Evolutionary conservation across 2,888 invertebrate genomes (phyloP).

Genomic region (Gnatocerus cornutus): DNA sequence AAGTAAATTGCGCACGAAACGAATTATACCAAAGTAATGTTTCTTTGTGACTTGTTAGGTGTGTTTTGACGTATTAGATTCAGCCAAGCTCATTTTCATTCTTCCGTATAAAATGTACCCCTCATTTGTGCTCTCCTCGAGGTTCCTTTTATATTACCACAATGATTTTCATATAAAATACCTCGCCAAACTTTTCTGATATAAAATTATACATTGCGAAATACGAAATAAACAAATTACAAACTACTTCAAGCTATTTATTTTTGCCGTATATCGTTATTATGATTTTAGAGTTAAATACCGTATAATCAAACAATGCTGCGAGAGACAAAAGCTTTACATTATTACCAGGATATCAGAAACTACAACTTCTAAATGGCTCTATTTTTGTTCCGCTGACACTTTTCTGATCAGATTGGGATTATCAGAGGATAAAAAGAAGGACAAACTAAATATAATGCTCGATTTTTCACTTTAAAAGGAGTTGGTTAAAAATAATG

Average conservation of each 20-base stretch:
- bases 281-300: conserved; percentile 1
- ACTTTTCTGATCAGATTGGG: no score
- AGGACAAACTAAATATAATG: no score
- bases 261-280: not conserved
- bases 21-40: conserved; percentile 49
- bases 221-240: not conserved
- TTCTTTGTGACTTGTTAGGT: conserved; percentile 46
- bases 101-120: conserved; percentile 26
- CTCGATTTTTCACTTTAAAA: no score
- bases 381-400: no score
- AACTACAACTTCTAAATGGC: not conserved
- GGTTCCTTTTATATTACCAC: not conserved
- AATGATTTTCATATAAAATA: no score
- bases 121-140: conserved; percentile 11
- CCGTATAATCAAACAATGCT: not conserved
- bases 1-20: conserved; percentile 44
- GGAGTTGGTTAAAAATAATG: no score
- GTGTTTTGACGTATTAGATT: conserved; percentile 36
- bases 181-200: not conserved
- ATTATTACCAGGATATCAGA: not conserved
- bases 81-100: conserved; percentile 28
- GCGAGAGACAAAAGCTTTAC: not conserved
- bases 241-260: not conserved
- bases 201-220: not conserved
- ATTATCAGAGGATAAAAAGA: no score